Base-by-base conservation (phyloP, 1,140 invertebrate genomes). In the Lanistes nyassanus region DNA sequence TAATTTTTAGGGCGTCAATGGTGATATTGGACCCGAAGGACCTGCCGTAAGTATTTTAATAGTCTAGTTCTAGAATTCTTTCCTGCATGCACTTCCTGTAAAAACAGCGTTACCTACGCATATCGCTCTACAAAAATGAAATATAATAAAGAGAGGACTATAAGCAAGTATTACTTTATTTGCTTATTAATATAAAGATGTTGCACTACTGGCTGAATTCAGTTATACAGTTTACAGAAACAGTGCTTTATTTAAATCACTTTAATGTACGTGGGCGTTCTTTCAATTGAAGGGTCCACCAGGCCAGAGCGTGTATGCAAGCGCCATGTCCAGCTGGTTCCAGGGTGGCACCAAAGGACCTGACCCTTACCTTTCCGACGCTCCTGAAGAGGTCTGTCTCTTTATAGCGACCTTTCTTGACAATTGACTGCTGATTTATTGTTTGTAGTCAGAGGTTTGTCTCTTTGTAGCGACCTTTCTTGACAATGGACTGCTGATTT, bases 1-100 rank as follows among this genome's bases (percentile, higher is more conserved):
- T 71, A 68, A 51, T 58, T 74, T 68, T 60, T 34, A 77, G 76
- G 81, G 83, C 58, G 65, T 77, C 23, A 26, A 66, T 31, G 93
- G 93, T 60, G 89, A 91, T 3, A 91, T 93, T 11, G 94, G 94
- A 13, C 92, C 92, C 9, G 92, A 94, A 6, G 95, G 95, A 37
- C 92, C 93, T 31, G 93, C 94, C 2, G 94, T 94, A 34, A 94
- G 94, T 82, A 91, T 92, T 76, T 93, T 93, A 1, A 89, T 94
- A 71, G 86, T 95, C 9, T 47, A 3, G 9, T 47, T 47, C 19
- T 3, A 47, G 19, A 47, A 16, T 47, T 47, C 19, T 47, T 16
- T 0, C n/a, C n/a, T n/a, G n/a, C n/a, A n/a, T n/a, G n/a, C n/a
- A n/a, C n/a, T n/a, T n/a, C n/a, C n/a, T n/a, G n/a, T n/a, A n/a